Conservation (phyloP, 2,113 vertebrate species). For the Passer montanus region DNA sequence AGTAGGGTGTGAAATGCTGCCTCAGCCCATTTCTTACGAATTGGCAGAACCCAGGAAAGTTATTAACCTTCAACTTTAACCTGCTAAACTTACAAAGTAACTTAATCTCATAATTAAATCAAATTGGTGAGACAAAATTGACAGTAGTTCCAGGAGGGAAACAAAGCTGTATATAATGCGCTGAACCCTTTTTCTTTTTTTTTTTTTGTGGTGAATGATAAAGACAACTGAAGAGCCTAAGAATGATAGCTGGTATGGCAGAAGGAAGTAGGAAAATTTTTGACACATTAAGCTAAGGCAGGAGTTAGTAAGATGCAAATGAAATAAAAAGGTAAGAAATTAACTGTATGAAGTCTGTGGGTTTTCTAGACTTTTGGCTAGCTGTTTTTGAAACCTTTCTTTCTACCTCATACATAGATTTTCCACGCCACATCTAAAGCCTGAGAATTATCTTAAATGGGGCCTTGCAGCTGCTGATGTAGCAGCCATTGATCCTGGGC, state of each 20-base stretch:
- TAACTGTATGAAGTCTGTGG: background rate
- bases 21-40: background rate
- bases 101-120: background rate
- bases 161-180: background rate
- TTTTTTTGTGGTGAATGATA: background rate
- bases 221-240: background rate
- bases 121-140: background rate
- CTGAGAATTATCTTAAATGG: background rate
- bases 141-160: background rate
- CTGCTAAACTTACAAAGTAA: background rate
- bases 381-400: background rate
- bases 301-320: background rate
- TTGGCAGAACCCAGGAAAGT: background rate
- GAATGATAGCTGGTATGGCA: background rate
- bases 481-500: background rate
- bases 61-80: background rate
- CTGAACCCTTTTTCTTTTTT: background rate
- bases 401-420: background rate
- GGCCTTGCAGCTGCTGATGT: background rate
- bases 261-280: background rate
- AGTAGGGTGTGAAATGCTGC: background rate
- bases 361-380: background rate
- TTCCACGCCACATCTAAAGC: background rate
- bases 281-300: background rate
- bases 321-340: background rate